Conservation (phyloP, 2,113 vertebrate genomes). For the Progne subis region DNA sequence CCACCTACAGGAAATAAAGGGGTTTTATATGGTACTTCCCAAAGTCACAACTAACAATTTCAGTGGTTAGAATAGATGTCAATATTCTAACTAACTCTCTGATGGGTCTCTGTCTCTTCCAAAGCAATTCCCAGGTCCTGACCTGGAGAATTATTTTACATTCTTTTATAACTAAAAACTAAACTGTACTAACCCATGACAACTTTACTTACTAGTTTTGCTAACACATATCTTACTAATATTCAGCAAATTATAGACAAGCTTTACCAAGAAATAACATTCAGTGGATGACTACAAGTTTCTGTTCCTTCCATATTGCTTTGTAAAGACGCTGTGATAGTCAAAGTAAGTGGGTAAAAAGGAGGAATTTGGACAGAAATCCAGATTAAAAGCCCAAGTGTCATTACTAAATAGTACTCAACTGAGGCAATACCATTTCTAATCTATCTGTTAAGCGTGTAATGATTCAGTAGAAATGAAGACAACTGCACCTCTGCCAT, state of each 20-base stretch:
- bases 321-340: not conserved
- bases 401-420: not conserved
- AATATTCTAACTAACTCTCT: too few species aligned
- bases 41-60: too few species aligned
- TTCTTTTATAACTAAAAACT: too few species aligned
- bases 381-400: not conserved
- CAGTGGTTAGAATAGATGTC: too few species aligned
- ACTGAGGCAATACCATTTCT: not conserved
- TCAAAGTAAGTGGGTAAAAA: not conserved
- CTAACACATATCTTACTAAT: not conserved
- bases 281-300: not conserved
- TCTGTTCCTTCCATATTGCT: not conserved
- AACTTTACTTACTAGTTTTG: not conserved
- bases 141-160: too few species aligned
- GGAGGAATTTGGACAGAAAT: not conserved
- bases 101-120: too few species aligned
- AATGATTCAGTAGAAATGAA: not conserved
- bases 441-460: not conserved
- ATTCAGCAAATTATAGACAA: not conserved
- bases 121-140: too few species aligned
- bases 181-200: too few species aligned
- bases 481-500: not conserved
- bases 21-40: too few species aligned
- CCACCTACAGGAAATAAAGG: too few species aligned
- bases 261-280: not conserved